Evolutionary conservation across 2,113 vertebrate species (phyloP).

Genomic region (Colossoma macropomum): DNA sequence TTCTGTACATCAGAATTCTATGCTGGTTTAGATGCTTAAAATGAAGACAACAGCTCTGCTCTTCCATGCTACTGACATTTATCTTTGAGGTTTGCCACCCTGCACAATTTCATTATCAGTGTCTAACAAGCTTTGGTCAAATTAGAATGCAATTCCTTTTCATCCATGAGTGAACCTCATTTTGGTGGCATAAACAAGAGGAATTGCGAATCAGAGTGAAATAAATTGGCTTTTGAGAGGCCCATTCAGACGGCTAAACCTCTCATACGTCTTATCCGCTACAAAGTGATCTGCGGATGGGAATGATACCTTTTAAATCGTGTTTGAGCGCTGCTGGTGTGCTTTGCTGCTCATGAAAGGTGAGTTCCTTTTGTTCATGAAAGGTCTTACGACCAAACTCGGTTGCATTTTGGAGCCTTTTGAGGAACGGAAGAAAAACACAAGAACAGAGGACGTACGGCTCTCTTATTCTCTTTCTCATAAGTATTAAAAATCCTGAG

Average conservation of each 20-base stretch:
- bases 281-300: slow-evolving; percentile 53
- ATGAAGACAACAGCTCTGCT: slow-evolving; percentile 3
- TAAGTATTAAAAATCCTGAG: neutral
- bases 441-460: neutral
- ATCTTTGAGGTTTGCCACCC: slow-evolving; percentile 45
- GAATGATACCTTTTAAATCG: slow-evolving; percentile 54
- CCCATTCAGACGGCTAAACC: slow-evolving; percentile 52
- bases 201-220: slow-evolving; percentile 65
- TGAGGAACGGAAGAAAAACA: neutral
- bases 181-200: slow-evolving; percentile 71
- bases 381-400: slow-evolving; percentile 21
- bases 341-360: slow-evolving; percentile 30
- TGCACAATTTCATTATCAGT: slow-evolving; percentile 66
- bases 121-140: slow-evolving; percentile 62
- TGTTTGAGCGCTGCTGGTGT: slow-evolving; percentile 31
- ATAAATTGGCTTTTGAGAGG: slow-evolving; percentile 63
- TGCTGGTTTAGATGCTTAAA: neutral
- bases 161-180: slow-evolving; percentile 65
- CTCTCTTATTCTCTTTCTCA: neutral
- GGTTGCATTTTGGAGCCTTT: neutral
- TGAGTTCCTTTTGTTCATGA: slow-evolving; percentile 27
- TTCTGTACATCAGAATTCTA: neutral
- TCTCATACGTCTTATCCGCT: neutral
- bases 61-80: slow-evolving; percentile 57
- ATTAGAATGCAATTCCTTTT: slow-evolving; percentile 66